Base-by-base conservation (phyloP, 2,888 invertebrate genomes). In the Cyrtodaria siliqua region DNA sequence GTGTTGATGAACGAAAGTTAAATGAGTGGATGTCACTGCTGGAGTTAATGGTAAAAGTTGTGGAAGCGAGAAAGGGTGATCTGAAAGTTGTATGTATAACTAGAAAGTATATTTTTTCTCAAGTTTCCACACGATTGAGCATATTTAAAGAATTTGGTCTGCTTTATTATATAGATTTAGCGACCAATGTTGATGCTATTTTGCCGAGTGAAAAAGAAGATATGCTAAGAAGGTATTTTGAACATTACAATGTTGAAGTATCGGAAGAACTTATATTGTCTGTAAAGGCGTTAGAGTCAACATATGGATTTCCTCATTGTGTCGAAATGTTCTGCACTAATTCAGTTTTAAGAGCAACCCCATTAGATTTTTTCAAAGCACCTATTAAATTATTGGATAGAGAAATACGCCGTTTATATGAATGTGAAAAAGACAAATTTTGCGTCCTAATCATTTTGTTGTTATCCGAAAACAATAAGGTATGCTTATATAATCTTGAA, bases 251-350 rank as follows among this genome's bases (percentile, higher is more conserved):
- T 29, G 23, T 59, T 1, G 9, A 60, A 14, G 2, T 6, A 6
- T 14, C 4, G 3, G 14, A n/a, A 49, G 14, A 12, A 8, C 1
- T 18, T 20, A 50, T 20, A n/a, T 29, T 12, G 29, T 33, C 16
- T 18, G n/a, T 44, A 44, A 16, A 18, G 26, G 14, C 38, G 23
- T 40, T 4, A 18, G 26, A 29, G 24, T 33, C 23, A n/a, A 53
- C 61, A n/a, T 59, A 72, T 42, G 72, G 72, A 0, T 72, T 66
- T 50, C 60, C 72, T 16, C 72, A 66, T 38, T 66, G 72, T 40
- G 72, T 66, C 20, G 66, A 72, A 49, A 29, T 72, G 38, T 72
- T 50, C 44, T 72, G 72, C 27, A 66, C 72, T 20, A 52, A 60
- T 33, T 44, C 33, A 9, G 38, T 44, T 26, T 47, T 64, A 33